Percentiles rank a stretch among this genome's conserved stretches.
These are phyloP conservation scores for Lathronympha strigana DNA, from an alignment of 2,888 invertebrate species.

Conservation along the genomic window DNA sequence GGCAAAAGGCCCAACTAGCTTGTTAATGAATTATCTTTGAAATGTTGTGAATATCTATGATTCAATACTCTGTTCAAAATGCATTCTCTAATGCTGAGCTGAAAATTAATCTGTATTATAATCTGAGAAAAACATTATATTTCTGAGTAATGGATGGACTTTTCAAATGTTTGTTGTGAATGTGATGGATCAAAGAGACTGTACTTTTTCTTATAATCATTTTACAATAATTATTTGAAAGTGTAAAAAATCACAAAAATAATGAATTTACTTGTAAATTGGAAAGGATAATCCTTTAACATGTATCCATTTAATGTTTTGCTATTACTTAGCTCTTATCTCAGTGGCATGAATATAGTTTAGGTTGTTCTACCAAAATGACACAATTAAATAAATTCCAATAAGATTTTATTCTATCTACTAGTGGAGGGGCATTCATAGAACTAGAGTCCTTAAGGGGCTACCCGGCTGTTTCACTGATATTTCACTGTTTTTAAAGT, in stretches of 20 bases:
- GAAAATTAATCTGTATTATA: conserved; percentile 2
- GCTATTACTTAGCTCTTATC: conserved; percentile 15
- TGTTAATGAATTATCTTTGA: conserved; percentile 73
- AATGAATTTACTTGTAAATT: background rate
- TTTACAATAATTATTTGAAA: conserved; percentile 1
- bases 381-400: no score
- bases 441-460: no score
- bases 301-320: conserved; percentile 26
- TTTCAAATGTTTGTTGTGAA: background rate
- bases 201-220: background rate
- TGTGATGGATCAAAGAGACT: conserved; percentile 9
- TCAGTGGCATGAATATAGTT: background rate
- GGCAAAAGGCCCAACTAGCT: conserved; percentile 95
- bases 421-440: no score
- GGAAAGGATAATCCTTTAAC: background rate
- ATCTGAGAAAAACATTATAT: conserved; percentile 18
- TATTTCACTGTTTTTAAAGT: no score
- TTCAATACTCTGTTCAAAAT: conserved; percentile 29
- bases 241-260: background rate
- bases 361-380: background rate
- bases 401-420: no score
- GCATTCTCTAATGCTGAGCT: conserved; percentile 16
- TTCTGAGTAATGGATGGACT: background rate
- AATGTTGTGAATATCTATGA: conserved; percentile 15
- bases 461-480: no score